Percentiles rank a stretch among this genome's conserved stretches.
phyloP scores from a whole-genome alignment of 2,797 vertebrate genomes.

The Halcyon chelicuti region DNA sequence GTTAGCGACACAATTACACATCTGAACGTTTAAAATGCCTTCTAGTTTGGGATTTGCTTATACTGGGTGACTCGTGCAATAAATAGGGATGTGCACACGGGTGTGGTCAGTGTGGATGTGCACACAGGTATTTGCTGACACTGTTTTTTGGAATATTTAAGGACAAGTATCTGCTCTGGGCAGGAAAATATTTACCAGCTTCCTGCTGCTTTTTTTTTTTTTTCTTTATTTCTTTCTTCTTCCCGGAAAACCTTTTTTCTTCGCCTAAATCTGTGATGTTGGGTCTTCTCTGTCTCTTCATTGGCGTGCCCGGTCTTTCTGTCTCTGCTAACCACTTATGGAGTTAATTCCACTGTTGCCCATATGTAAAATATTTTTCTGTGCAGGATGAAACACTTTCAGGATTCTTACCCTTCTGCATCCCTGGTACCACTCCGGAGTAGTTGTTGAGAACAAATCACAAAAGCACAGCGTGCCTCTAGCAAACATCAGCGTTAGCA shows the following conservation, averaged over 20 bases:
- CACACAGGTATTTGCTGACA: background rate
- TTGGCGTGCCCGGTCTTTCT: background rate
- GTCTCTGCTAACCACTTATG: too few relatives aligned
- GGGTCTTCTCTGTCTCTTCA: background rate
- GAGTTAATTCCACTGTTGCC: background rate
- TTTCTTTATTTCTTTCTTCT: background rate
- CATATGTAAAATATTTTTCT: accelerated
- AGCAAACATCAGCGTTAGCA: background rate
- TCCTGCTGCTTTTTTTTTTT: background rate
- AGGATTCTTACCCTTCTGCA: background rate
- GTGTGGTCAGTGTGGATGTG: too few relatives aligned
- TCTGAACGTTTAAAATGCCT: background rate
- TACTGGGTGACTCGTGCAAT: background rate
- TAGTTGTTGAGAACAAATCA: background rate
- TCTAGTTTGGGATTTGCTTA: background rate
- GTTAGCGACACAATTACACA: background rate
- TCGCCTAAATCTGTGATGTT: background rate
- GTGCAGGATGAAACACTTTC: background rate
- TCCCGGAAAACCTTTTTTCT: background rate
- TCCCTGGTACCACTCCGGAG: background rate
- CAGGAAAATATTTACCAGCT: background rate
- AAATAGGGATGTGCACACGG: background rate
- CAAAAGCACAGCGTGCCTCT: background rate
- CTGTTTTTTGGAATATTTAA: background rate
- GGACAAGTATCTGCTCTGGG: background rate